Conservation (phyloP, 2,888 invertebrate genomes). For the Lasioglossum malachurum region DNA sequence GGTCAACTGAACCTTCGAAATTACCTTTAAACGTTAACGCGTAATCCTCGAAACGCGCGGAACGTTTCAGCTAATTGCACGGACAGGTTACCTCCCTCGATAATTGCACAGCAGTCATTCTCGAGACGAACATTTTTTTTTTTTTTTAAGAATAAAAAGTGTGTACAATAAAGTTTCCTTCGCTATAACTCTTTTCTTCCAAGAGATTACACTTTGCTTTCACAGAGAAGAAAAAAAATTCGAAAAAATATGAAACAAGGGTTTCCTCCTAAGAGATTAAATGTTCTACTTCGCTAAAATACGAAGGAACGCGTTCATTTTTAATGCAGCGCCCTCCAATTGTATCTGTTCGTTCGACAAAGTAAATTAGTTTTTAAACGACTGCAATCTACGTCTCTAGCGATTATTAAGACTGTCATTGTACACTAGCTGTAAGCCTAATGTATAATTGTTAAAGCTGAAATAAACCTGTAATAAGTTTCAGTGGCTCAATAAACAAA, state of each 20-base stretch:
- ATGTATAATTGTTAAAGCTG: no score
- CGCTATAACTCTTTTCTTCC: neutral
- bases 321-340: neutral
- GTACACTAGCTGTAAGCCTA: no score
- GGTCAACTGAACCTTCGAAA: slow-evolving; percentile 1
- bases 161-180: neutral
- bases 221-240: neutral
- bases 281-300: neutral
- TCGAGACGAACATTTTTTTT: neutral
- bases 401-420: no score
- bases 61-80: neutral
- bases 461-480: no score
- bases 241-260: neutral
- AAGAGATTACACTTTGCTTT: neutral
- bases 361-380: neutral
- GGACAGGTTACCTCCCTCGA: neutral
- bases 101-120: neutral
- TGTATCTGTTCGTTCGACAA: neutral
- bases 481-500: no score
- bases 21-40: slow-evolving; percentile 13
- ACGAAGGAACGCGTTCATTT: neutral
- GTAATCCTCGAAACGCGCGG: neutral
- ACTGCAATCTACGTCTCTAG: no score
- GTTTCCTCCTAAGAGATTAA: neutral
- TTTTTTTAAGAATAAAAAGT: neutral